Evolutionary conservation across 2,888 invertebrate species (phyloP), one percentile per base, ranked within the genome.

Genomic region (Chironomus riparius): DNA sequence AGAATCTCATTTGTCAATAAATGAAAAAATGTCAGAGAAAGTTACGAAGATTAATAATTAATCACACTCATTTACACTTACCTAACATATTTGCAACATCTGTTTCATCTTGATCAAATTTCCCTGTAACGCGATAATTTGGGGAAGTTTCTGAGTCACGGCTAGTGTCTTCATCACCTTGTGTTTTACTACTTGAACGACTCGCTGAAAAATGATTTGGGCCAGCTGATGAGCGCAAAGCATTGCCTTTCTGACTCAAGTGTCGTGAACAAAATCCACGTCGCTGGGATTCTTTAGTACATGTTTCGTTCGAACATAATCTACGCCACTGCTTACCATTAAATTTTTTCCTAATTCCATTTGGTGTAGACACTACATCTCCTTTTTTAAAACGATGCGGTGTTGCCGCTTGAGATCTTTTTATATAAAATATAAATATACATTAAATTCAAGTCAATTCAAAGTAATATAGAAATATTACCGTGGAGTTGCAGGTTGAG

Each of bases 251-350:
- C 80, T 97, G 88, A 79, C 94, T 97, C 80, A 98, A 88, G 86
- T 99, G 98, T 73, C 98, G 86, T 22, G 98, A 99, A 84, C 98
- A 99, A 86, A 89, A 98, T 56, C 99, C 98, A 79, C 97, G 88
- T 56, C 98, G 87, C 85, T 99, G 98, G 81, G 98, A 98, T 88
- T 99, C 98, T 86, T 95, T 95, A 50, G 92, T 92, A 85, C 98
- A 98, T 76, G 94, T 94, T 81, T 95, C 94, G 83, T 94, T 94
- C 77, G 97, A 97, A 86, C 98, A 99, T 78, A 99, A 88, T 80
- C 98, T 88, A 78, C 98, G 89, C 99, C 98, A 99, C 84, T 99
- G 99, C 86, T 99, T 99, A 50, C 99, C 99, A 86, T 99, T 99
- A 85, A 97, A 99, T 86, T 98, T 99, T 86, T 99, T 99, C 13